Conservation (phyloP, 1,140 invertebrate genomes). For the Aphelenchoides avenae region DNA sequence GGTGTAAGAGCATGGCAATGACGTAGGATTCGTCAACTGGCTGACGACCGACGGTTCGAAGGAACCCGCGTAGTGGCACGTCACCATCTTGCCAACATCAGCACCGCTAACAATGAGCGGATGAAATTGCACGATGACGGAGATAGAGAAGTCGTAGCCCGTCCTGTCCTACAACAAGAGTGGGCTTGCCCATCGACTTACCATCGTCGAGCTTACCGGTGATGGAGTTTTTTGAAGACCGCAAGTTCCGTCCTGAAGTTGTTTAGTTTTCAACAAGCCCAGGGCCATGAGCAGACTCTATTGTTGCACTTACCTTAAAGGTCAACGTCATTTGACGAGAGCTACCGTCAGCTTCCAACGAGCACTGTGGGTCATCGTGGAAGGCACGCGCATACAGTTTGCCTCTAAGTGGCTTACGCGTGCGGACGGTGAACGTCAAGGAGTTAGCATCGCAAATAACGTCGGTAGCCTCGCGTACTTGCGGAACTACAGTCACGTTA, state of each 20-base stretch:
- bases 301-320: no score
- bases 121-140: slow-evolving; percentile 58
- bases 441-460: slow-evolving; percentile 53
- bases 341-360: slow-evolving; percentile 33
- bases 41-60: slow-evolving; percentile 16
- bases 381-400: slow-evolving; percentile 51
- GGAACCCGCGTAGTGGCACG: no score
- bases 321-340: slow-evolving; percentile 48
- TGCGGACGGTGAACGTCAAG: slow-evolving; percentile 54
- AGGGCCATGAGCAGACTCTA: no score
- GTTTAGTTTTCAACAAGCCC: no score
- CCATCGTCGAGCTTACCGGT: slow-evolving; percentile 24
- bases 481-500: slow-evolving; percentile 37
- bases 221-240: slow-evolving; percentile 49
- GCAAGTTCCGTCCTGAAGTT: slow-evolving; percentile 52
- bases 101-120: slow-evolving; percentile 55
- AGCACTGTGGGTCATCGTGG: slow-evolving; percentile 49
- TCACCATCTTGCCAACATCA: slow-evolving; percentile 38
- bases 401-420: slow-evolving; percentile 53
- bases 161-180: slow-evolving; percentile 38
- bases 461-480: slow-evolving; percentile 55
- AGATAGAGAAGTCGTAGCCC: slow-evolving; percentile 55
- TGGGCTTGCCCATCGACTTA: slow-evolving; percentile 2
- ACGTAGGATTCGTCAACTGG: background rate
- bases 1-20: slow-evolving; percentile 24